Evolutionary conservation across 1,140 invertebrate species (phyloP).

Genomic region (Radopholus similis): DNA sequence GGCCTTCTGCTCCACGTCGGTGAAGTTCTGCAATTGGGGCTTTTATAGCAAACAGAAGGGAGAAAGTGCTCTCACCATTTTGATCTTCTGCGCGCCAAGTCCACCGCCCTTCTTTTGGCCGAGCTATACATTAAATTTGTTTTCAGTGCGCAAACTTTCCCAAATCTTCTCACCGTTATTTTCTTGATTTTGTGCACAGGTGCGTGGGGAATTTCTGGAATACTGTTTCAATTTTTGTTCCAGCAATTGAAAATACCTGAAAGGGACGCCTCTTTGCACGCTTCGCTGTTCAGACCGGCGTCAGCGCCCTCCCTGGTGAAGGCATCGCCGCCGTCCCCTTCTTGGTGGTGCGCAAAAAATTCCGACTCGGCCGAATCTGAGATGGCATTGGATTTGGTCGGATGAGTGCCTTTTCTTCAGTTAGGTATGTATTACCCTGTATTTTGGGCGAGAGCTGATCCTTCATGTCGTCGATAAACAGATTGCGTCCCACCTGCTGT

Average conservation of each 20-base stretch:
- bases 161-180: slow-evolving; percentile 32
- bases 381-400: no score
- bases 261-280: slow-evolving; percentile 13
- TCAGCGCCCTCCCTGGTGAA: slow-evolving; percentile 14
- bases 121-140: slow-evolving; percentile 1
- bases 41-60: background rate
- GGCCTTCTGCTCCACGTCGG: slow-evolving; percentile 86
- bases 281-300: no score
- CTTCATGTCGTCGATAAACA: slow-evolving; percentile 61
- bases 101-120: slow-evolving; percentile 73
- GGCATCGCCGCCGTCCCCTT: background rate
- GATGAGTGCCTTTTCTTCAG: no score
- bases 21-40: slow-evolving; percentile 71
- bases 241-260: background rate
- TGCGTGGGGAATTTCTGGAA: slow-evolving; percentile 13
- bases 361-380: slow-evolving; percentile 1
- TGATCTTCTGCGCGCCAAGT: slow-evolving; percentile 91
- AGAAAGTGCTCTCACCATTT: slow-evolving; percentile 46
- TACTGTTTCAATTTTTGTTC: background rate
- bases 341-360: background rate
- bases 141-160: background rate
- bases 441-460: slow-evolving; percentile 18
- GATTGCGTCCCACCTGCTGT: slow-evolving; percentile 81
- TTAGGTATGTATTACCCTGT: no score
- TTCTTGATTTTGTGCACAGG: slow-evolving; percentile 40